These are phyloP conservation scores for Octodon degus DNA, from an alignment of 2,113 vertebrate species.

Conservation along the genomic window DNA sequence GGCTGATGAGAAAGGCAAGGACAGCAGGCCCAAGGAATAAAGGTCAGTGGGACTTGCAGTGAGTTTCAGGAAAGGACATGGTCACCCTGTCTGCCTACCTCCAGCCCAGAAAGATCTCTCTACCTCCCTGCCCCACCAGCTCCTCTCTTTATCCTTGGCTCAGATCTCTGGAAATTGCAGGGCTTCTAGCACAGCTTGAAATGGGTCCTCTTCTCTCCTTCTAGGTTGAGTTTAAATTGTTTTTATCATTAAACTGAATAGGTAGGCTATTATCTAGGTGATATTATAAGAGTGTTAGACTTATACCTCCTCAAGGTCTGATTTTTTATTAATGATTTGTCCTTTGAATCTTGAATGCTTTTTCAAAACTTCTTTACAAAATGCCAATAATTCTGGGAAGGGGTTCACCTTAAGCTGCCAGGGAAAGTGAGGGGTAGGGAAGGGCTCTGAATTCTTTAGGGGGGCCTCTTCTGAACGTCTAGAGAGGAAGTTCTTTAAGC, in stretches of 20 bases:
- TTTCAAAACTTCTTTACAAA: slow-evolving; percentile 71
- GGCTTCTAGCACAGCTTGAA: background rate
- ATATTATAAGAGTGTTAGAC: background rate
- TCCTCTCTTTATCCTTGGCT: background rate
- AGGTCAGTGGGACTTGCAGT: background rate
- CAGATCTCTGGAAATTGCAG: background rate
- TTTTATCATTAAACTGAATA: background rate
- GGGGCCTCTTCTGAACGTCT: slow-evolving; percentile 29
- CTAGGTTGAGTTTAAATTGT: slow-evolving; percentile 43
- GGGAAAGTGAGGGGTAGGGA: slow-evolving; percentile 38
- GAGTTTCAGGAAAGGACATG: slow-evolving; percentile 14
- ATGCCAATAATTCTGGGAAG: slow-evolving; percentile 63
- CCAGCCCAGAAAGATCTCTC: background rate
- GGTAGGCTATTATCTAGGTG: background rate
- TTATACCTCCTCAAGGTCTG: slow-evolving; percentile 7
- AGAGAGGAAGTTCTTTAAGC: slow-evolving; percentile 56
- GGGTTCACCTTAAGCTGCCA: slow-evolving; percentile 64
- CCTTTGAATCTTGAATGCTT: slow-evolving; percentile 69
- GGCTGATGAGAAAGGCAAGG: background rate
- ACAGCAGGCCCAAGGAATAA: background rate
- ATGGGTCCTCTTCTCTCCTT: background rate
- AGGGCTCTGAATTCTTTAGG: slow-evolving; percentile 36
- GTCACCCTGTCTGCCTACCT: background rate
- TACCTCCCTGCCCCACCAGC: background rate
- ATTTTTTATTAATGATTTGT: slow-evolving; percentile 61